A percentile compares a stretch with the other conserved stretches of the same genome.
phyloP scores from a whole-genome alignment of 2,113 vertebrate species.

The Callipepla squamata region DNA sequence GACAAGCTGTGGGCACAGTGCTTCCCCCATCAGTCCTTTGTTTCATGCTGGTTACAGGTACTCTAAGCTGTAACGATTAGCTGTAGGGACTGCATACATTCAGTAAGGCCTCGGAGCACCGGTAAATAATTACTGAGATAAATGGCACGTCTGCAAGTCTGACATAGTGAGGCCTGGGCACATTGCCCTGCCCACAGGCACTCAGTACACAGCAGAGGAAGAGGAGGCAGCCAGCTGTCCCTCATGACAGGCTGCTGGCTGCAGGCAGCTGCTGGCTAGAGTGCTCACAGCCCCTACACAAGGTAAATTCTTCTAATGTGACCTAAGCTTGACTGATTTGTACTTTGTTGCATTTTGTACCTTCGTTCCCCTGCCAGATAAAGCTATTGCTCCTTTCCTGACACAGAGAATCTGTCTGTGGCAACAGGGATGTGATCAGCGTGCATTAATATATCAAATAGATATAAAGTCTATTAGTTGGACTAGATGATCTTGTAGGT shows the following conservation, averaged over 20 bases:
- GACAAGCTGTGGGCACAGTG: background rate
- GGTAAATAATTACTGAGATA: background rate
- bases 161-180: background rate
- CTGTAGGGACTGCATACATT: background rate
- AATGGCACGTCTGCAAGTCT: background rate
- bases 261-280: background rate
- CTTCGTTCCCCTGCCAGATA: background rate
- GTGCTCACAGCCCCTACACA: background rate
- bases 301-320: background rate
- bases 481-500: too few relatives aligned
- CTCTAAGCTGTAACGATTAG: background rate
- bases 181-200: background rate
- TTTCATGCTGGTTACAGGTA: background rate
- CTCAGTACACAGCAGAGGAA: rapidly evolving
- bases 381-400: background rate
- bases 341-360: background rate
- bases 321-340: background rate
- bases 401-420: background rate
- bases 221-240: background rate
- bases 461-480: background rate
- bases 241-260: rapidly evolving
- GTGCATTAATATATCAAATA: background rate
- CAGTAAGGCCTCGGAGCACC: background rate
- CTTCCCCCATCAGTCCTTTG: background rate
- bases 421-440: background rate